A percentile compares a stretch with the other conserved stretches of the same genome.
Evolutionary conservation across 2,888 invertebrate genomes (phyloP).

Genomic region (Calliphora vomitoria): DNA sequence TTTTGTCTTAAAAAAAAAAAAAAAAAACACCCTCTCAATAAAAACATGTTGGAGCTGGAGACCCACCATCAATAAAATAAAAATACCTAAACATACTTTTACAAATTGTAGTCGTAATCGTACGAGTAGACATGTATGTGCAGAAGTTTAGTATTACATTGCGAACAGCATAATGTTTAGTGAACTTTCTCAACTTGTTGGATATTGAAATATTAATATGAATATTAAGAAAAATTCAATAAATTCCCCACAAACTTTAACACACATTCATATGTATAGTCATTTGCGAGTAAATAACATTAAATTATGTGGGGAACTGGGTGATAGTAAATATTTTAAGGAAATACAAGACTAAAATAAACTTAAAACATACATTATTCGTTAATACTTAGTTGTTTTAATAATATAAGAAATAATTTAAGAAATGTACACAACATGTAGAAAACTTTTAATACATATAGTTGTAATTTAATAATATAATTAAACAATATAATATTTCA

Average conservation of each 20-base stretch:
- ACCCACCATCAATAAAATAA: neutral
- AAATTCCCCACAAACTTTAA: constrained; percentile 8
- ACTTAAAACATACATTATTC: no score
- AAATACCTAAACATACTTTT: constrained; percentile 6
- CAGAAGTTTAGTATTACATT: constrained; percentile 6
- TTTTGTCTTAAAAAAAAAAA: constrained; percentile 5
- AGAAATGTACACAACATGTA: no score
- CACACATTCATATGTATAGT: neutral
- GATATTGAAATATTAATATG: neutral
- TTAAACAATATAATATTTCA: no score
- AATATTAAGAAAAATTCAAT: constrained; percentile 4
- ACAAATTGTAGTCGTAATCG: neutral
- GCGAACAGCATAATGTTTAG: neutral
- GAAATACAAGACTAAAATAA: no score
- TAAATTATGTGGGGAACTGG: neutral
- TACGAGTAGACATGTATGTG: neutral
- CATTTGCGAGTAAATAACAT: neutral
- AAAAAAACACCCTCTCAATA: neutral
- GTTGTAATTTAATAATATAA: no score
- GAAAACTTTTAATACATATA: no score
- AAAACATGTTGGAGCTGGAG: neutral
- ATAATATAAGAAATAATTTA: no score
- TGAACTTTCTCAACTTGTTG: constrained; percentile 3
- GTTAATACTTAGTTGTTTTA: no score
- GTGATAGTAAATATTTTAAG: neutral